These are phyloP conservation scores for Conus canariensis DNA, from an alignment of 2,888 invertebrate genomes.

Conservation along the genomic window DNA sequence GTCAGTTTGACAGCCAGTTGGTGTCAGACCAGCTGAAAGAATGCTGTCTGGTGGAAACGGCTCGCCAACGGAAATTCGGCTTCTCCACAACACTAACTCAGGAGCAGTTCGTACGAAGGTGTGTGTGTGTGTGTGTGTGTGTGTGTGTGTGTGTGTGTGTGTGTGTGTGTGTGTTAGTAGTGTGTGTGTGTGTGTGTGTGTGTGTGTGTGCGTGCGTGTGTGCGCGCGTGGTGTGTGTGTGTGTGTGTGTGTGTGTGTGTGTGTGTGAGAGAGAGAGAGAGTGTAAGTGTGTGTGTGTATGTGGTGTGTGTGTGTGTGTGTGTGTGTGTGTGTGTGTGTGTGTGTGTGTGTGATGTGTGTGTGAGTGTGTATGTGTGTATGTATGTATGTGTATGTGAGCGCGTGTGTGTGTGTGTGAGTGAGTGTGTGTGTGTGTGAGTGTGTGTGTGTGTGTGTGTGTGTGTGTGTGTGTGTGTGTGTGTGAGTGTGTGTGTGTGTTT, in stretches of 20 bases:
- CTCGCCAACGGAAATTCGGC: constrained; percentile 41
- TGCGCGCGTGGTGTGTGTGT: background rate
- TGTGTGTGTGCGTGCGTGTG: background rate
- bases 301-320: background rate
- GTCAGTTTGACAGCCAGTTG: constrained; percentile 31
- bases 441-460: background rate
- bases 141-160: constrained; percentile 29
- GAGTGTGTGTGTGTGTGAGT: background rate
- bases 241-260: background rate
- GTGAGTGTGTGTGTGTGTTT: background rate
- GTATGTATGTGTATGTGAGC: background rate
- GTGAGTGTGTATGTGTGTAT: constrained; percentile 5
- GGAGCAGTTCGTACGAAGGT: constrained; percentile 21
- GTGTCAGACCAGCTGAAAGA: constrained; percentile 42
- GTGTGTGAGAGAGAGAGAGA: too few relatives aligned
- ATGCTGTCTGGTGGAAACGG: constrained; percentile 40
- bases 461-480: background rate
- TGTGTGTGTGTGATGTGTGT: background rate
- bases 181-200: background rate
- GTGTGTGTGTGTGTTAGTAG: constrained; percentile 21
- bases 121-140: background rate
- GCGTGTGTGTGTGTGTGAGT: background rate
- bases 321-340: background rate
- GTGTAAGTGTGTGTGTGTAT: background rate
- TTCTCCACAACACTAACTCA: constrained; percentile 36